Percentiles rank a stretch among this genome's conserved stretches.
These are phyloP conservation scores for Trypoxylus dichotomus DNA, from an alignment of 1,140 invertebrate species.

Conservation along the genomic window DNA sequence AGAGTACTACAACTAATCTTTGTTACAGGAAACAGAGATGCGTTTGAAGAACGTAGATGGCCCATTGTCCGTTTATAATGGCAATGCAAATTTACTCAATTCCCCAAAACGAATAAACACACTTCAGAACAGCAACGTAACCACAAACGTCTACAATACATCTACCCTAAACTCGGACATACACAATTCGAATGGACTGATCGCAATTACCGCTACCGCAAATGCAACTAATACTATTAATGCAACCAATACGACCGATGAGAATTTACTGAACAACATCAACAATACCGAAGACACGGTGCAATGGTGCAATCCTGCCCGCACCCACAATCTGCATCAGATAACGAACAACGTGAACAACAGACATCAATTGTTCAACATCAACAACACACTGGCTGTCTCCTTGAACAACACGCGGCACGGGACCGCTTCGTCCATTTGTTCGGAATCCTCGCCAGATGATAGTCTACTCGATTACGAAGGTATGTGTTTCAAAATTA, in stretches of 20 bases:
- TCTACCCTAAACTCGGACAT: slow-evolving; percentile 31
- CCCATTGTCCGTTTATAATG: slow-evolving; percentile 49
- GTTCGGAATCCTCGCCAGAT: slow-evolving; percentile 51
- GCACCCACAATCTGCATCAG: slow-evolving; percentile 39
- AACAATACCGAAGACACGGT: slow-evolving; percentile 43
- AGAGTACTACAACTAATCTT: background rate
- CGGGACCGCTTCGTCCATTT: slow-evolving; percentile 44
- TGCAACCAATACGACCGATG: slow-evolving; percentile 29
- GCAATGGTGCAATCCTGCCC: slow-evolving; percentile 51
- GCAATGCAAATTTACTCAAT: slow-evolving; percentile 48
- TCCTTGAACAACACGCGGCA: slow-evolving; percentile 42
- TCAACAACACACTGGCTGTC: slow-evolving; percentile 53
- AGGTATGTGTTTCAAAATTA: slow-evolving; percentile 42
- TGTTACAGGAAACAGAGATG: slow-evolving; percentile 47
- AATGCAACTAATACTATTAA: slow-evolving; percentile 22
- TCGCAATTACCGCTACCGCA: slow-evolving; percentile 21
- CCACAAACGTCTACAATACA: slow-evolving; percentile 35
- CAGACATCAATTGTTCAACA: slow-evolving; percentile 45
- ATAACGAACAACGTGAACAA: slow-evolving; percentile 46
- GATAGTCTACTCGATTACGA: slow-evolving; percentile 51
- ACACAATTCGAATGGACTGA: slow-evolving; percentile 30
- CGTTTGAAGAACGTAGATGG: slow-evolving; percentile 50
- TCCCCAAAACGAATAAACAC: slow-evolving; percentile 52
- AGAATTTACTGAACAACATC: slow-evolving; percentile 44
- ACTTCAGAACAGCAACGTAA: slow-evolving; percentile 49